Conservation (phyloP, 2,888 invertebrate species). For the Chrysina gloriosa region DNA sequence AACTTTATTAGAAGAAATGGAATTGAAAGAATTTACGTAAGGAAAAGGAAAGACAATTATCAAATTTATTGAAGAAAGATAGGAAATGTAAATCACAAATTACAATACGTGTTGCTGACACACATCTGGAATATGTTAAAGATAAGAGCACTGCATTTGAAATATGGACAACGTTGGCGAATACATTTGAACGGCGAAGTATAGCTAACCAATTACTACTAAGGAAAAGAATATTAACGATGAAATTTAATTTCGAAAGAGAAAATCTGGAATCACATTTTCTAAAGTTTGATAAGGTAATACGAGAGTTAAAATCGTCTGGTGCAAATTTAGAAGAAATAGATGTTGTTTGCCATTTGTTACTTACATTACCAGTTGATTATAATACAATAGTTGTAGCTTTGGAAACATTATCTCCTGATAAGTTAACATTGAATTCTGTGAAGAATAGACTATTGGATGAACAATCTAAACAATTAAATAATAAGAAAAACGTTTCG, state of each 20-base stretch:
- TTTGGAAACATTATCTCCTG: conserved; percentile 46
- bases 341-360: conserved; percentile 54
- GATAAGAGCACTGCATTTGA: conserved; percentile 2
- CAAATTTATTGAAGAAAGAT: not conserved
- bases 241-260: conserved; percentile 38
- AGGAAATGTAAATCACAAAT: not conserved
- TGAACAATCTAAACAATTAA: conserved; percentile 11
- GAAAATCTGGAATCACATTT: conserved; percentile 51
- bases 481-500: too few species aligned
- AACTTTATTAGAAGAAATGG: not conserved
- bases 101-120: not conserved
- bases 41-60: not conserved
- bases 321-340: conserved; percentile 58
- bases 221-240: not conserved
- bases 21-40: not conserved
- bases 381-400: conserved; percentile 50
- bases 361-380: conserved; percentile 48
- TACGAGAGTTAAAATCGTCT: conserved; percentile 56
- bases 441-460: conserved; percentile 27
- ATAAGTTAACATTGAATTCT: conserved; percentile 41
- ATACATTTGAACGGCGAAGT: not conserved
- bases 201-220: not conserved
- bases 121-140: conserved; percentile 6
- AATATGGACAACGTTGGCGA: not conserved
- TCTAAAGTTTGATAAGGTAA: conserved; percentile 55